Percentiles rank a stretch among this genome's conserved stretches.
Evolutionary conservation across 2,113 vertebrate genomes (phyloP).

Genomic region (Epinephelus fuscoguttatus): DNA sequence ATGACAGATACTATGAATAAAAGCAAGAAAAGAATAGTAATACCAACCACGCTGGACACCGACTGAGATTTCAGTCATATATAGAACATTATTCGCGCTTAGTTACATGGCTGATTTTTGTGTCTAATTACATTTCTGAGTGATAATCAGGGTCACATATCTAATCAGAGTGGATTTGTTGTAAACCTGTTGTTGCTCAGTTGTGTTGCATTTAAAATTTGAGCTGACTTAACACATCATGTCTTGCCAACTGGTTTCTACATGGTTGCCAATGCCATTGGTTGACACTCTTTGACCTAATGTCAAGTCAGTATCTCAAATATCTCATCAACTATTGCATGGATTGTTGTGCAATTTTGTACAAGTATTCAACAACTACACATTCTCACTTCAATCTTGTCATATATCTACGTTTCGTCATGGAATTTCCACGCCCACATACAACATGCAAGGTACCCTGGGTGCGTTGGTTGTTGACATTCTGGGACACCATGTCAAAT

Average conservation of each 20-base stretch:
- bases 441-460: too few relatives aligned
- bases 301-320: background rate
- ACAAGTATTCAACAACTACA: too few relatives aligned
- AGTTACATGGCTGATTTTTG: constrained; percentile 25
- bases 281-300: background rate
- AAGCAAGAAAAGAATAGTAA: constrained; percentile 35
- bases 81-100: constrained; percentile 11
- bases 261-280: background rate
- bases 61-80: constrained; percentile 3
- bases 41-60: constrained; percentile 1
- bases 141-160: constrained; percentile 15
- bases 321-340: background rate
- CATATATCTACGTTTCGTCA: too few relatives aligned
- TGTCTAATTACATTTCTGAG: constrained; percentile 47
- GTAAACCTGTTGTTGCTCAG: background rate
- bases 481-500: too few relatives aligned
- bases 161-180: background rate
- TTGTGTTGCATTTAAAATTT: background rate
- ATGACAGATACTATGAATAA: constrained; percentile 62
- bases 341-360: background rate
- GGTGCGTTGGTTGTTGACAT: too few relatives aligned
- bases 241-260: background rate
- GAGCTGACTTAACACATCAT: too few relatives aligned
- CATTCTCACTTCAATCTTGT: rapidly evolving
- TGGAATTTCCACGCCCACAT: too few relatives aligned